Evolutionary conservation across 2,888 invertebrate species (phyloP), one percentile per base, ranked within the genome.

Genomic region (Dimorphilus gyrociliatus): DNA sequence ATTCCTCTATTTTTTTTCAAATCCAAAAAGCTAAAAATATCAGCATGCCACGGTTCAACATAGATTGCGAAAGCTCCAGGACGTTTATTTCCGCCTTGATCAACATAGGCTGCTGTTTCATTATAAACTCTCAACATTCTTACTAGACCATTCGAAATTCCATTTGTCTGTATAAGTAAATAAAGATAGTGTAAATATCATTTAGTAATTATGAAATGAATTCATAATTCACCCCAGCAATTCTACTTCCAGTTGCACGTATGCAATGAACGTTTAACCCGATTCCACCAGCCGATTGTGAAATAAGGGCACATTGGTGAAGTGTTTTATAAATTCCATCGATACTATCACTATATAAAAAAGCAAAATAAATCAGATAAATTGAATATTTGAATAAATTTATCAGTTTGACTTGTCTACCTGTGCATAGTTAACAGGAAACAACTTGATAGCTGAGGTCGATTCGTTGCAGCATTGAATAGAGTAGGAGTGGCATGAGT

Each of bases 21-120:
- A 55, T 92, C 81, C 29, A 97, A 66, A 64, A 92, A 97, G 36
- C 86, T 86, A 57, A 90, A 84, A 35, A 97, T 70, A 60, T 97
- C 94, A 0, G 85, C 78, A 66, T 99, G 97, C 97, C 97, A 97
- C 0, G 97, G 97, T 63, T 97, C 97, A 30, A 99, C 64, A 55
- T 97, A 97, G 37, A 97, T 75, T 12, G 97, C 90, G 67, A 94
- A 90, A 3, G 92, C 92, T 15, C 94, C 94, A 2, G 92, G 92
- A 38, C 92, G 68, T 70, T 90, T 90, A 54, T 88, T 90, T 29
- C 90, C 90, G 15, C 92, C 90, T 66, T 94, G 92, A 60, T 90
- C 88, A 0, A 94, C 88, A 65, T 90, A 92, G 6, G 84, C 70
- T 0, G 90, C 88, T 2, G 85, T 81, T 51, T 84, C 84, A 55